Evolutionary conservation across 92 coral and sea anemone genomes (phyloP), one percentile per base, ranked within the genome.

Genomic region (Scolanthus callimorphus): DNA sequence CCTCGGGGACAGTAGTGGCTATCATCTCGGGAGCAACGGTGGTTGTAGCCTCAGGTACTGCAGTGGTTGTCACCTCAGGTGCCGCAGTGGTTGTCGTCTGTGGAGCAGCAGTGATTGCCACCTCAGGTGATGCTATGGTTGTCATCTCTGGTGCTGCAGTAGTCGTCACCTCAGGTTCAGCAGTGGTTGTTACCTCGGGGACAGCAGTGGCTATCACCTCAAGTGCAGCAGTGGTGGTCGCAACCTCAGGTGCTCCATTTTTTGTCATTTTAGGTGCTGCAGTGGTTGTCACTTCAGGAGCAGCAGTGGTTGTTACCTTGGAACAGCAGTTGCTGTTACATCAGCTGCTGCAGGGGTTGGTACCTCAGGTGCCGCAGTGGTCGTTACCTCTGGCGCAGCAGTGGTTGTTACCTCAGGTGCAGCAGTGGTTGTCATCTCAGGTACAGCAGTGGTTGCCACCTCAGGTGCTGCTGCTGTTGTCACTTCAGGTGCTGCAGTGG

Each of bases 391-490:
- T 17, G 57, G 57, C 13, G 57, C 25, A 17, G 24, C 57, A 1
- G 57, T 51, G 24, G 57, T 51, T n/a, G n/a, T n/a, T n/a, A n/a
- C n/a, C 57, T 48, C 54, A 15, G 54, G 6, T 15, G 19, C 54
- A 8, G 20, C 20, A 9, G 64, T 3, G 23, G 21, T 34, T 6
- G 41, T n/a, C n/a, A n/a, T n/a, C n/a, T n/a, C 41, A 6, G 41
- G 41, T 34, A 15, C 41, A 34, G 6, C 41, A 34, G 41, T 34
- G 41, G 41, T 34, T 19, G 31, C 17, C 1, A 4, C 38, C 22
- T 11, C 20, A 13, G 17, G 9, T 6, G 37, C 50, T 24, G 39
- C 2, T 59, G 50, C 13, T 0, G 12, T 27, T 4, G 2, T 12
- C 4, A 48, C 0, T 24, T 22, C 55, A 24, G 22, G 24, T 25